A percentile compares a stretch with the other conserved stretches of the same genome.
These are phyloP conservation scores for Pristionchus maxplancki DNA, from an alignment of 2,888 invertebrate species.

Conservation along the genomic window DNA sequence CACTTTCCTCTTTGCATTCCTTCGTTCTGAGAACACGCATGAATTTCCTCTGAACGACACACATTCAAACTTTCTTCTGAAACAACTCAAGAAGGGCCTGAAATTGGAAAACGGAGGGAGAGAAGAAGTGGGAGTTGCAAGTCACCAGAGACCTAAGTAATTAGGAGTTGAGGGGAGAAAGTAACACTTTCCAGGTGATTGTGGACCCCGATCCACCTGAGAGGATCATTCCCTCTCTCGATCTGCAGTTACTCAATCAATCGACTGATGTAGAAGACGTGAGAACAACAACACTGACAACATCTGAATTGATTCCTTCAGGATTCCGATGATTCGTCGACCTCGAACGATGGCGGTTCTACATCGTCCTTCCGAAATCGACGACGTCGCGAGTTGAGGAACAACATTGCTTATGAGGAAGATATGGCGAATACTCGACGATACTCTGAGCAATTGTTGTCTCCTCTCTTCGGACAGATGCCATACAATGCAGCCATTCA, in stretches of 20 bases:
- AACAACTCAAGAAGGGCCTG: constrained; percentile 52
- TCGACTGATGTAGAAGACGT: constrained; percentile 71
- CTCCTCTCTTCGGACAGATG: constrained; percentile 40
- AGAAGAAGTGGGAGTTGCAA: not conserved
- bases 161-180: not conserved
- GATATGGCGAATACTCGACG: not conserved
- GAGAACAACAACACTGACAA: not conserved
- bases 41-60: constrained; percentile 15
- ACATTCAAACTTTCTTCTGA: not conserved
- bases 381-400: constrained; percentile 51
- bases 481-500: constrained; percentile 43
- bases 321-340: constrained; percentile 74
- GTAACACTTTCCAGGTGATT: constrained; percentile 59
- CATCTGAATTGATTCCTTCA: constrained; percentile 52
- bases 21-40: not conserved
- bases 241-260: constrained; percentile 71
- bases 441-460: constrained; percentile 45
- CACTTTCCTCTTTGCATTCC: not conserved
- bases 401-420: constrained; percentile 52
- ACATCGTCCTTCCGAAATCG: constrained; percentile 57
- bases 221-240: constrained; percentile 49
- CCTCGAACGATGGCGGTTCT: constrained; percentile 66
- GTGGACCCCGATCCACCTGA: constrained; percentile 59
- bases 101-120: not conserved
- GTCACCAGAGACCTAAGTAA: not conserved